Conservation (phyloP, 2,888 invertebrate species). For the Nymphalis polychloros region DNA sequence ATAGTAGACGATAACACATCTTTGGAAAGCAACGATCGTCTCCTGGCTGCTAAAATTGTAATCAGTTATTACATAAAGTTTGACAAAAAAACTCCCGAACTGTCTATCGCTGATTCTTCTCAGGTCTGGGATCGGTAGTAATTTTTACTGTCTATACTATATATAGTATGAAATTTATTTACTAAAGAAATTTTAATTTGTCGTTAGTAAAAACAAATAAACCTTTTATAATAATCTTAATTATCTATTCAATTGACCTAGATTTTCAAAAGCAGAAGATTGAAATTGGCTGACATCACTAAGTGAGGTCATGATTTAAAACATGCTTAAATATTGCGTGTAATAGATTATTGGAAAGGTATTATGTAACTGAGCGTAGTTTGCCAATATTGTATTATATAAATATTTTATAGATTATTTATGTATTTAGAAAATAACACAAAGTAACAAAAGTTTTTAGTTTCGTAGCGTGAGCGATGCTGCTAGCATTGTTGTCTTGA, state of each 20-base stretch:
- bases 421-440: background rate
- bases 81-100: no score
- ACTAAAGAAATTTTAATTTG: no score
- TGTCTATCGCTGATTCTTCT: no score
- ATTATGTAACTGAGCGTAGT: background rate
- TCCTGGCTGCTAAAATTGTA: no score
- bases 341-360: conserved; percentile 2
- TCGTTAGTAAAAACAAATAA: no score
- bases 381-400: background rate
- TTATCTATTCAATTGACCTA: background rate
- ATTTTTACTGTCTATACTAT: no score
- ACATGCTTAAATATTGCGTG: background rate
- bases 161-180: no score
- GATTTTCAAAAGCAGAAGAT: background rate
- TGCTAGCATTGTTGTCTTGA: background rate
- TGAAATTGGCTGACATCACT: background rate
- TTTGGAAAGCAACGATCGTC: no score
- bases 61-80: no score
- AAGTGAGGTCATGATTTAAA: background rate
- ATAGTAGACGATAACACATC: no score
- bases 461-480: background rate
- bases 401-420: background rate
- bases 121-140: no score
- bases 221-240: background rate
- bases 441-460: background rate